These are phyloP conservation scores for Muscicapa adusta DNA, from an alignment of 2,113 vertebrate genomes.

Conservation along the genomic window DNA sequence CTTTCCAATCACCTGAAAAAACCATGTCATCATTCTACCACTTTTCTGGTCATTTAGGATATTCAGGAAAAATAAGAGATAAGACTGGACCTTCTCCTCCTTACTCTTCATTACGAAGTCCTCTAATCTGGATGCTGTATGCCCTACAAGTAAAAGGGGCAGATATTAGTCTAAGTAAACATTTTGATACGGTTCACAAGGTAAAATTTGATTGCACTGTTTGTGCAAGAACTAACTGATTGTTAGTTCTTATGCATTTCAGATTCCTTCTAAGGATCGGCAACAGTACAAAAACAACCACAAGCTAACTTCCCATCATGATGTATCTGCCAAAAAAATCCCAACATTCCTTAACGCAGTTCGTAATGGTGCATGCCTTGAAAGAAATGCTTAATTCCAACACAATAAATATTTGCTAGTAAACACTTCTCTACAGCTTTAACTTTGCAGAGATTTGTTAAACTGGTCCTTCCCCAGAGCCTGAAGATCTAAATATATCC, in stretches of 20 bases:
- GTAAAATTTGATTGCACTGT: not conserved
- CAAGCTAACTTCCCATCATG: not conserved
- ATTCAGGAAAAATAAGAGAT: not conserved
- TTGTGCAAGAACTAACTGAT: not conserved
- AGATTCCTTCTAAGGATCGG: not conserved
- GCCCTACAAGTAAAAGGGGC: not conserved
- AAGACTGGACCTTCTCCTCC: not conserved
- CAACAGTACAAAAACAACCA: not conserved
- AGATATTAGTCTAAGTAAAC: not conserved
- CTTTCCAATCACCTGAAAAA: not conserved
- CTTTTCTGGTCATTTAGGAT: not conserved
- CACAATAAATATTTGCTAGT: not conserved
- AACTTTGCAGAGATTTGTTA: not conserved
- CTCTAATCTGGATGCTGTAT: not conserved
- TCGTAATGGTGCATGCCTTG: not conserved
- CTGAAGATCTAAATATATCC: slow-evolving; percentile 9
- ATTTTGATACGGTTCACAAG: not conserved
- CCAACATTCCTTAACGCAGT: not conserved
- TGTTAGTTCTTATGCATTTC: not conserved
- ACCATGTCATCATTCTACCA: not conserved
- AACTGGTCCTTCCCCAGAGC: not conserved
- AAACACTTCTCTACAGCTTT: not conserved
- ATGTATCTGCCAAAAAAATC: not conserved
- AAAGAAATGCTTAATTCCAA: not conserved
- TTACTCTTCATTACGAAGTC: not conserved